Percentiles rank a stretch among this genome's conserved stretches.
These are phyloP conservation scores for Aphyosemion australe DNA, from an alignment of 2,113 vertebrate genomes.

Conservation along the genomic window DNA sequence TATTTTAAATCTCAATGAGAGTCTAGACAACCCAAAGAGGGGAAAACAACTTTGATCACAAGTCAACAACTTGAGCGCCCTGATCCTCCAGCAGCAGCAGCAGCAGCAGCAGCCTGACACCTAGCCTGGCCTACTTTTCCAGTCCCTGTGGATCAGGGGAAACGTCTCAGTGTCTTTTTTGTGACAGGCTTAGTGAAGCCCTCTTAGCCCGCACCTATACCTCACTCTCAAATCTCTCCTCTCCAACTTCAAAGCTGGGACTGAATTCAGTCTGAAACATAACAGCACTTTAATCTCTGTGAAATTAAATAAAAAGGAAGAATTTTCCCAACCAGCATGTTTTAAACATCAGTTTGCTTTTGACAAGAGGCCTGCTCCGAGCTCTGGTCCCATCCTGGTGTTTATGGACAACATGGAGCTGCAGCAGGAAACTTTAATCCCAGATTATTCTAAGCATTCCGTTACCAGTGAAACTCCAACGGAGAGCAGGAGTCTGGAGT, in stretches of 20 bases:
- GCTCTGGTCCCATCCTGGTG: conserved; percentile 26
- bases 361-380: conserved; percentile 34
- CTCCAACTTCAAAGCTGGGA: conserved; percentile 60
- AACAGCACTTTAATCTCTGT: conserved; percentile 56
- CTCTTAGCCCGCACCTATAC: conserved; percentile 49
- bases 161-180: conserved; percentile 55
- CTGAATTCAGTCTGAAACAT: conserved; percentile 48
- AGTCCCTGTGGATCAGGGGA: conserved; percentile 58
- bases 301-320: conserved; percentile 65
- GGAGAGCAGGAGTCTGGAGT: not conserved
- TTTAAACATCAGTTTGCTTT: conserved; percentile 44
- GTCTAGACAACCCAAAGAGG: conserved; percentile 50
- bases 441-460: conserved; percentile 12
- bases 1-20: conserved; percentile 46
- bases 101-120: conserved; percentile 57
- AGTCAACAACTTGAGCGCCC: conserved; percentile 58
- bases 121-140: conserved; percentile 69
- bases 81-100: conserved; percentile 64
- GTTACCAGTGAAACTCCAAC: not conserved
- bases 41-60: conserved; percentile 62
- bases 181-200: conserved; percentile 56
- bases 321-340: conserved; percentile 59
- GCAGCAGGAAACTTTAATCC: conserved; percentile 26
- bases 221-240: conserved; percentile 50
- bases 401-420: conserved; percentile 42